phyloP scores from a whole-genome alignment of 2,797 vertebrate genomes.

The Sebastiscus albofasciatus region DNA sequence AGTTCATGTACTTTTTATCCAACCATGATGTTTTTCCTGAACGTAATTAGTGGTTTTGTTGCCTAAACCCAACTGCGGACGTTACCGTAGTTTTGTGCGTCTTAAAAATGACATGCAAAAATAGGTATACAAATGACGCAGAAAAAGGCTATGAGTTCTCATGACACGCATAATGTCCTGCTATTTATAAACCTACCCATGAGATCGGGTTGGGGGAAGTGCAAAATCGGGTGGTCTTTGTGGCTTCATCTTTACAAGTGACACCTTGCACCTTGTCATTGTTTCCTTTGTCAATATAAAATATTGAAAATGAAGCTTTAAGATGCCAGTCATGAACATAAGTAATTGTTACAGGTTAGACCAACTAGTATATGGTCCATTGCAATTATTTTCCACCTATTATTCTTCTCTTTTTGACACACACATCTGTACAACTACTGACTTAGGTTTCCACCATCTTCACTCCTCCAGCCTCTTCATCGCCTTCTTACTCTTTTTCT shows the following conservation, averaged over 20 bases:
- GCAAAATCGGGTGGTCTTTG: not conserved
- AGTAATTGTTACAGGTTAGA: not conserved
- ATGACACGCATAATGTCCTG: no score
- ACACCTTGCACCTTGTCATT: not conserved
- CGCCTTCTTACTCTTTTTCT: conserved; percentile 50
- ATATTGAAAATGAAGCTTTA: not conserved
- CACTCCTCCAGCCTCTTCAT: conserved; percentile 34
- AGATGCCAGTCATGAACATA: not conserved
- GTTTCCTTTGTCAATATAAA: not conserved
- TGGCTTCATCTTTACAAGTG: not conserved
- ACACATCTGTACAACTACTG: conserved; percentile 26
- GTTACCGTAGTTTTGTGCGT: no score
- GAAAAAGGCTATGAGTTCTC: no score
- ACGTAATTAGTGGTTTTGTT: no score
- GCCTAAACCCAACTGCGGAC: no score
- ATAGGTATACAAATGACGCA: no score
- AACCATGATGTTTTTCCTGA: no score
- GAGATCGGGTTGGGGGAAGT: not conserved
- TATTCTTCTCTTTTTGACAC: conserved; percentile 4
- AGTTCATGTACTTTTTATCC: no score
- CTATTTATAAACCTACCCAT: no score
- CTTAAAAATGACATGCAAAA: no score
- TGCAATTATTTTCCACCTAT: conserved; percentile 39
- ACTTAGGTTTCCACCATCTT: conserved; percentile 43
- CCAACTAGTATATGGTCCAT: not conserved